Evolutionary conservation across 2,113 vertebrate species (phyloP).

Genomic region (Aythya baeri): DNA sequence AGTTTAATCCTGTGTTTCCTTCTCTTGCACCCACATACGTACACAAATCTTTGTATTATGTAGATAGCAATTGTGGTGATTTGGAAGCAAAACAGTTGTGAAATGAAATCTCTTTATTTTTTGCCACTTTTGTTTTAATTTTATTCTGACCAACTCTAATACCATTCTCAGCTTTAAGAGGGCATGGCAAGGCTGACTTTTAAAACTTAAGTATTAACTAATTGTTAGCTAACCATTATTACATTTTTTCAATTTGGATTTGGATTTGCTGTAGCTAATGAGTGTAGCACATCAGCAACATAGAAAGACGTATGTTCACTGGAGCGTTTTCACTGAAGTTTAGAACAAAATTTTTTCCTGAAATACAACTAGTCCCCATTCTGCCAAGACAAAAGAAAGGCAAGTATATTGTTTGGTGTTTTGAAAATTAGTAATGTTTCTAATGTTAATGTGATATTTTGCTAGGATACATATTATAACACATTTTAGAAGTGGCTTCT

Average conservation of each 20-base stretch:
- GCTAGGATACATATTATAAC: not conserved
- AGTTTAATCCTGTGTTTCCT: not conserved
- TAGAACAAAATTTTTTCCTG: not conserved
- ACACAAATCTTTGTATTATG: not conserved
- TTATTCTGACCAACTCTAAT: not conserved
- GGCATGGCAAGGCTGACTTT: not conserved
- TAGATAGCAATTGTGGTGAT: not conserved
- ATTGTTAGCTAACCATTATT: not conserved
- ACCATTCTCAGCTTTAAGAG: not conserved
- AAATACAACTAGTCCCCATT: not conserved
- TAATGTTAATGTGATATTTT: not conserved
- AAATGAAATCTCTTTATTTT: not conserved
- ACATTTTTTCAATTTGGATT: not conserved
- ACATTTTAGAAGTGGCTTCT: not conserved
- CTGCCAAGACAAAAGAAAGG: not conserved
- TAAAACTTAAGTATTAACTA: not conserved
- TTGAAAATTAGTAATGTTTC: constrained; percentile 26
- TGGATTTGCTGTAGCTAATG: not conserved
- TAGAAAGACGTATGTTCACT: not conserved
- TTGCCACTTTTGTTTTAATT: not conserved
- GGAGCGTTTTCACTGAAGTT: not conserved
- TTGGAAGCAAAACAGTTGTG: not conserved
- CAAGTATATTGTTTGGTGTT: constrained; percentile 41
- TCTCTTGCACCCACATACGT: not conserved
- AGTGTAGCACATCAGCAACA: not conserved